Conservation (phyloP, 2,113 vertebrate species). For the Cephalopholis sonnerati region DNA sequence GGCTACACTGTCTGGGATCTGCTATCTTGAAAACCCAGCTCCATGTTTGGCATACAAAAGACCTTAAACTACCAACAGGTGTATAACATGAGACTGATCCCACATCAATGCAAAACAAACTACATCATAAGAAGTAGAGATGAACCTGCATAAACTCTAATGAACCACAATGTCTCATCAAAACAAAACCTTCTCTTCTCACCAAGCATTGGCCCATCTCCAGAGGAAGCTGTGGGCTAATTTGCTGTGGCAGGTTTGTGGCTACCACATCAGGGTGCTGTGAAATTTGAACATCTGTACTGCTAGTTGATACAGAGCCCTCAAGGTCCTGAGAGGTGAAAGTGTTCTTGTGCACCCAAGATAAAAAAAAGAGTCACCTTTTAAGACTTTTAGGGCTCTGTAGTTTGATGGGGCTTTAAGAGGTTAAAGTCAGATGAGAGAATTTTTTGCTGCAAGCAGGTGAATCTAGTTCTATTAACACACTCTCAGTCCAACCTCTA, state of each 20-base stretch:
- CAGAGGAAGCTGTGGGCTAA: constrained; percentile 28
- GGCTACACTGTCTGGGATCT: constrained; percentile 59
- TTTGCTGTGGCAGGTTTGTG: constrained; percentile 43
- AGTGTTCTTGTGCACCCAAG: too few species aligned
- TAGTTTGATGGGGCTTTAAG: too few species aligned
- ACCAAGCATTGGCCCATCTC: constrained; percentile 16
- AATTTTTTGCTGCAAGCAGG: too few species aligned
- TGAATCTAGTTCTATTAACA: too few species aligned
- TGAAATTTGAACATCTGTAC: too few species aligned
- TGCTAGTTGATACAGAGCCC: too few species aligned
- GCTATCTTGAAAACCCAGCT: constrained; percentile 27
- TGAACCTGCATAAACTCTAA: constrained; percentile 9
- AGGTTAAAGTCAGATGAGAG: too few species aligned
- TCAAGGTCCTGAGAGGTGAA: too few species aligned
- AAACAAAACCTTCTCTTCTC: constrained; percentile 11
- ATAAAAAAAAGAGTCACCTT: too few species aligned
- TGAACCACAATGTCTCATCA: neutral
- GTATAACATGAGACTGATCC: constrained; percentile 4
- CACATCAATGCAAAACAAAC: neutral
- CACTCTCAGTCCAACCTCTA: too few species aligned
- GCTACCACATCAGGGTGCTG: constrained; percentile 35
- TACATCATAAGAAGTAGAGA: neutral
- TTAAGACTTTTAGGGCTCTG: too few species aligned
- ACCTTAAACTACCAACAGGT: neutral
- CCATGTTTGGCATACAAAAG: neutral